Evolutionary conservation across 2,888 invertebrate genomes (phyloP).

Genomic region (Rhorus exstirpatorius): DNA sequence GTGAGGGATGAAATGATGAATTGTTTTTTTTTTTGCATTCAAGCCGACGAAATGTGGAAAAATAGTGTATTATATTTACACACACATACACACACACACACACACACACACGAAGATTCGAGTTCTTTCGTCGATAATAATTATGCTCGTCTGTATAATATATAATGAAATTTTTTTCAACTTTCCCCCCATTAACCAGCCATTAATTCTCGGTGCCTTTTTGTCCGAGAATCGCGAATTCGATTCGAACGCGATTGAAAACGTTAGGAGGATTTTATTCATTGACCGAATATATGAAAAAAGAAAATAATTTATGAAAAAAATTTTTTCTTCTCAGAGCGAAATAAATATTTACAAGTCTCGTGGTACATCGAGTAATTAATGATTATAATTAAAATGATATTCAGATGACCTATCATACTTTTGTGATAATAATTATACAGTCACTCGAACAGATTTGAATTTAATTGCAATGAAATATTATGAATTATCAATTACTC

Average conservation of each 20-base stretch:
- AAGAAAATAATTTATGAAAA: neutral
- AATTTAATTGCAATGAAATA: too few species aligned
- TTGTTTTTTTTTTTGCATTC: conserved; percentile 38
- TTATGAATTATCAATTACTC: too few species aligned
- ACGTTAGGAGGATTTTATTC: conserved; percentile 1
- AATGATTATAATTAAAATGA: too few species aligned
- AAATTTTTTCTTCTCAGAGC: conserved; percentile 1
- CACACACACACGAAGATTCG: too few species aligned
- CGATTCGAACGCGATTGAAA: neutral
- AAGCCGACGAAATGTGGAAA: conserved; percentile 64
- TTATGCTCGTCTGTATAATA: conserved; percentile 25
- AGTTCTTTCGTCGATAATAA: conserved; percentile 39
- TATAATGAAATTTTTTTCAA: conserved; percentile 29
- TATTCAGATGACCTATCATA: too few species aligned
- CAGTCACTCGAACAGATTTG: too few species aligned
- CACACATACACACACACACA: too few species aligned
- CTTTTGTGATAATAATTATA: too few species aligned
- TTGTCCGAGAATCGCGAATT: conserved; percentile 4
- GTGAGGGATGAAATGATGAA: conserved; percentile 29
- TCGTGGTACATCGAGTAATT: conserved; percentile 73
- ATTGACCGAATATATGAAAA: neutral
- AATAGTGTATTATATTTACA: conserved; percentile 66
- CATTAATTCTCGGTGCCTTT: neutral
- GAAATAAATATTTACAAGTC: conserved; percentile 73
- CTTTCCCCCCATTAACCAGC: conserved; percentile 36